phyloP scores from a whole-genome alignment of 2,113 vertebrate genomes.

The Pangasianodon gigas region DNA sequence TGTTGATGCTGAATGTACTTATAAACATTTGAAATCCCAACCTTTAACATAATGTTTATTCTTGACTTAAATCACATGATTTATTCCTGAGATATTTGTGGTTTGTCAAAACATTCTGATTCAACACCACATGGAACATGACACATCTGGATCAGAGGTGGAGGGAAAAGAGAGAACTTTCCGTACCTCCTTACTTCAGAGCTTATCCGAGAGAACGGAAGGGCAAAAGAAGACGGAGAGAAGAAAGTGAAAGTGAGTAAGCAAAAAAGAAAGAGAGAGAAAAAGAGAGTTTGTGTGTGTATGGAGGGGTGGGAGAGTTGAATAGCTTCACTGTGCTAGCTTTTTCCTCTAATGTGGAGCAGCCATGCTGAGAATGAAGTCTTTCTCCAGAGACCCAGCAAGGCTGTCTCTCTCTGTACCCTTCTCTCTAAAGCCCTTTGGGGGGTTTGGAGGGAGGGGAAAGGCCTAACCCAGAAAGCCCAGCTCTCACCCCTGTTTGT shows the following conservation, averaged over 20 bases:
- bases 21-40: slow-evolving; percentile 26
- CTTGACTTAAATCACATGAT: neutral
- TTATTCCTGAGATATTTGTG: slow-evolving; percentile 31
- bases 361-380: slow-evolving; percentile 74
- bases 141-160: slow-evolving; percentile 44
- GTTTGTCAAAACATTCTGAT: slow-evolving; percentile 45
- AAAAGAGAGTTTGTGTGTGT: neutral
- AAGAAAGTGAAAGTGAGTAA: slow-evolving; percentile 36
- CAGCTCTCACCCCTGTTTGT: slow-evolving; percentile 45
- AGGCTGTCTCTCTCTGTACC: slow-evolving; percentile 61
- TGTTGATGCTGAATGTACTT: slow-evolving; percentile 32
- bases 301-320: slow-evolving; percentile 65
- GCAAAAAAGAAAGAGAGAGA: slow-evolving; percentile 51
- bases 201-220: slow-evolving; percentile 23
- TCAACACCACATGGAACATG: slow-evolving; percentile 27
- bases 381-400: slow-evolving; percentile 72
- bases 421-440: slow-evolving; percentile 60
- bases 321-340: slow-evolving; percentile 76
- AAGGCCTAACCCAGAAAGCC: slow-evolving; percentile 45
- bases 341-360: slow-evolving; percentile 68
- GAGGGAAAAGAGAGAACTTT: neutral
- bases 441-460: slow-evolving; percentile 34
- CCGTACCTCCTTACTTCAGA: slow-evolving; percentile 13
- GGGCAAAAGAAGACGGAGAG: slow-evolving; percentile 46
- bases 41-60: slow-evolving; percentile 25